phyloP scores from a whole-genome alignment of 1,140 invertebrate species.

The Drosophila tristis region DNA sequence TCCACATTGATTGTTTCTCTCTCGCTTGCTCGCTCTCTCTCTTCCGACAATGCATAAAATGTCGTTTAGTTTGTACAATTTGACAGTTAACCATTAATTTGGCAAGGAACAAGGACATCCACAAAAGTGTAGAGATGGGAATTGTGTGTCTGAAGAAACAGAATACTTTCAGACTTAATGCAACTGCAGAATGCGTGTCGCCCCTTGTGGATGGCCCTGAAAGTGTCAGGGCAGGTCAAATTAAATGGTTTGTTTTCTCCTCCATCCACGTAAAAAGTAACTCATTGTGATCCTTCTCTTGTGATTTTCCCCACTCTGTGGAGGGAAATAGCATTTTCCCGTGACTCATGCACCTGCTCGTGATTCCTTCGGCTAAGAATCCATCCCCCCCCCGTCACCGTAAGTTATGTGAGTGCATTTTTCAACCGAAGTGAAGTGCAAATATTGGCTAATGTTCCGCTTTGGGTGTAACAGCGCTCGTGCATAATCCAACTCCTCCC shows the following conservation, averaged over 20 bases:
- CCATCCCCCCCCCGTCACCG: neutral
- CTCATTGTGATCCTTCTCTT: no score
- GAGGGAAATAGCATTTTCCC: constrained; percentile 51
- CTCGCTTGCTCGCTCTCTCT: constrained; percentile 15
- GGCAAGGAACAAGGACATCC: neutral
- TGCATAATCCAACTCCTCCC: constrained; percentile 37
- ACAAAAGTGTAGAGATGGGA: constrained; percentile 9
- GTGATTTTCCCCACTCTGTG: neutral
- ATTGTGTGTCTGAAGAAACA: neutral
- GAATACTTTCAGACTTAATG: no score
- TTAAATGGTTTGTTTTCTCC: no score
- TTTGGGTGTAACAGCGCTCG: neutral
- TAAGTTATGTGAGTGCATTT: constrained; percentile 62
- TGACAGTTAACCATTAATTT: constrained; percentile 67
- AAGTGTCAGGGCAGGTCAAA: no score
- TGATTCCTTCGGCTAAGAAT: constrained; percentile 13
- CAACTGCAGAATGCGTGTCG: no score
- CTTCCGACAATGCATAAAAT: constrained; percentile 66
- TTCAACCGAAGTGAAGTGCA: constrained; percentile 57
- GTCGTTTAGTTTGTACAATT: constrained; percentile 66
- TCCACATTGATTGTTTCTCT: no score
- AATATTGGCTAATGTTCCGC: constrained; percentile 66
- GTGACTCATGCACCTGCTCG: constrained; percentile 53
- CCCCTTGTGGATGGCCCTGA: no score
- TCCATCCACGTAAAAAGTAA: no score